A percentile compares a stretch with the other conserved stretches of the same genome.
phyloP scores from a whole-genome alignment of 2,797 vertebrate species.

The Semotilus atromaculatus region DNA sequence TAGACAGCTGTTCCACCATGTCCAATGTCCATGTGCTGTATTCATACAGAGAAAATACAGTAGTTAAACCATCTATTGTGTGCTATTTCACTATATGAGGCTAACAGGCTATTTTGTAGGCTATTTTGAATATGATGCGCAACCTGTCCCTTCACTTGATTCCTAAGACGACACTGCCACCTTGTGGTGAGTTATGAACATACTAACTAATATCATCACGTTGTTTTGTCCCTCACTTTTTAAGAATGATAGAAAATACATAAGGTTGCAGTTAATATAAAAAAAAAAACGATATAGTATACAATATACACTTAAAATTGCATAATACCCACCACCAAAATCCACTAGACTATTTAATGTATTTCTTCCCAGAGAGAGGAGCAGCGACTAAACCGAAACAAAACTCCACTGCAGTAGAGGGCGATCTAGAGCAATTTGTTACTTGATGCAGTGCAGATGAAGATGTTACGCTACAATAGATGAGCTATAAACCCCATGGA shows the following conservation, averaged over 20 bases:
- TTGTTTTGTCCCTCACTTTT: background rate
- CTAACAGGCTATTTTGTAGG: background rate
- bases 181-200: background rate
- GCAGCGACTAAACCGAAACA: background rate
- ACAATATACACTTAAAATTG: background rate
- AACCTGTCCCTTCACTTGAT: background rate
- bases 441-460: background rate
- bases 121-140: background rate
- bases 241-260: background rate
- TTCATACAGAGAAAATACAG: background rate
- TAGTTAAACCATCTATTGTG: background rate
- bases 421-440: background rate
- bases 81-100: background rate
- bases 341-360: background rate
- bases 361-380: background rate
- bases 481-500: background rate
- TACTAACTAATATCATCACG: background rate
- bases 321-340: background rate
- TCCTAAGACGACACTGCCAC: background rate
- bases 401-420: conserved; percentile 2
- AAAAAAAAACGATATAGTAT: background rate
- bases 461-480: background rate
- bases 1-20: background rate
- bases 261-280: background rate
- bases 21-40: background rate